phyloP scores from a whole-genome alignment of 2,888 invertebrate species.

The Zygogramma bicolorata region DNA sequence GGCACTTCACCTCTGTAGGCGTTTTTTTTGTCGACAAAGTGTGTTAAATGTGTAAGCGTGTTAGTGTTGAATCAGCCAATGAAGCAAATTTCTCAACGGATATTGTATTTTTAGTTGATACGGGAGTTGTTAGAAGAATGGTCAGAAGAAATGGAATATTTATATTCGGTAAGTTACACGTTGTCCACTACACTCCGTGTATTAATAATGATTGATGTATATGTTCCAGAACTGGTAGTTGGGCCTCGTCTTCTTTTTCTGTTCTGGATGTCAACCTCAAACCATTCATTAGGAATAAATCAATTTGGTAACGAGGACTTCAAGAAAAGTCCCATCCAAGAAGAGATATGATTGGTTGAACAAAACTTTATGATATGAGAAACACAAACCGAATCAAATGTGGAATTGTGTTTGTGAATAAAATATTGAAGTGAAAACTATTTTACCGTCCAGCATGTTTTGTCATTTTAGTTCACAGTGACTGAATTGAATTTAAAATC shows the following conservation, averaged over 20 bases:
- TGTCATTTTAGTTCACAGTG: too few species aligned
- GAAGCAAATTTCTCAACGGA: constrained; percentile 50
- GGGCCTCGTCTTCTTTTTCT: neutral
- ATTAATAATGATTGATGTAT: constrained; percentile 9
- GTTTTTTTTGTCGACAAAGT: neutral
- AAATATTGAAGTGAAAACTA: too few species aligned
- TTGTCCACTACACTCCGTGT: neutral
- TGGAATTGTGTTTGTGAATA: too few species aligned
- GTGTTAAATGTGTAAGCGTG: neutral
- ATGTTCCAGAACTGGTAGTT: constrained; percentile 35
- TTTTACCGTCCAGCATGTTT: too few species aligned
- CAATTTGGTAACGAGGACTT: too few species aligned
- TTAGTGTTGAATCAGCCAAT: constrained; percentile 48
- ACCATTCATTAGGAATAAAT: neutral
- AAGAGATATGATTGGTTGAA: too few species aligned
- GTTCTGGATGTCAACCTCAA: neutral
- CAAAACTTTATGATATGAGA: too few species aligned
- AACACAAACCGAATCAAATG: too few species aligned
- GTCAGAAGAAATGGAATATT: constrained; percentile 56
- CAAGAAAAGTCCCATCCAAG: too few species aligned
- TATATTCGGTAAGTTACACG: constrained; percentile 56
- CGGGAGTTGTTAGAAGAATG: constrained; percentile 59
- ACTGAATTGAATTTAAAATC: too few species aligned
- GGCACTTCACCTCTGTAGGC: neutral
- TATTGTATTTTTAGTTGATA: constrained; percentile 60